Base-by-base conservation (phyloP, 1,140 invertebrate species). In the Plectrocnemia conspersa region DNA sequence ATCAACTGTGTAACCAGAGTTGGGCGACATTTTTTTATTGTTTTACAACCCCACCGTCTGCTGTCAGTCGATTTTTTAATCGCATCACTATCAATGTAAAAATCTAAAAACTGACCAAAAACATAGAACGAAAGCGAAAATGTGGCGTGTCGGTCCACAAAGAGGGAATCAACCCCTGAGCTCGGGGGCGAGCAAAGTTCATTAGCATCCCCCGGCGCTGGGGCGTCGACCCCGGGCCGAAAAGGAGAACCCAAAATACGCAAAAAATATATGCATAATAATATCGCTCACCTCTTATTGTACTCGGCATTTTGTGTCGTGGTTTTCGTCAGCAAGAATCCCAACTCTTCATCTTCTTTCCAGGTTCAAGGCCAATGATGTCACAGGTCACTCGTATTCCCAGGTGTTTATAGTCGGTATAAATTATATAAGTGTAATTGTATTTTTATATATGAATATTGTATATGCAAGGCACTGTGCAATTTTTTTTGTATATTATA, bases 231-330 rank as follows among this genome's bases (percentile, higher is more conserved):
- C 42, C 42, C 29, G n/a, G 15, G 19, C 22, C 11, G 23, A n/a
- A n/a, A n/a, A n/a, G n/a, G n/a, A n/a, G n/a, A n/a, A n/a, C n/a
- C n/a, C n/a, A n/a, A n/a, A n/a, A n/a, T n/a, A n/a, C n/a, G n/a
- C n/a, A n/a, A n/a, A n/a, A n/a, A n/a, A n/a, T n/a, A n/a, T n/a
- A n/a, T n/a, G n/a, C n/a, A n/a, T n/a, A 38, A 6, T 2, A 40
- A 15, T 42, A 9, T 33, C 18, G 52, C 73, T 72, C 58, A 76
- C 75, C 75, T 77, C 75, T 68, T 67, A 77, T 77, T 50, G 75
- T 77, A 65, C 75, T 77, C 59, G 75, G 74, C 75, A 77, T 77
- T 52, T 66, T 75, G 69, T 6, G 7, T 2, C 24, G 3, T 22
- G 21, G 24, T 2, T n/a, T 15, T 32, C 23, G 13, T 50, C 47